phyloP scores from a whole-genome alignment of 1,140 invertebrate genomes.

The Zophobas morio region DNA sequence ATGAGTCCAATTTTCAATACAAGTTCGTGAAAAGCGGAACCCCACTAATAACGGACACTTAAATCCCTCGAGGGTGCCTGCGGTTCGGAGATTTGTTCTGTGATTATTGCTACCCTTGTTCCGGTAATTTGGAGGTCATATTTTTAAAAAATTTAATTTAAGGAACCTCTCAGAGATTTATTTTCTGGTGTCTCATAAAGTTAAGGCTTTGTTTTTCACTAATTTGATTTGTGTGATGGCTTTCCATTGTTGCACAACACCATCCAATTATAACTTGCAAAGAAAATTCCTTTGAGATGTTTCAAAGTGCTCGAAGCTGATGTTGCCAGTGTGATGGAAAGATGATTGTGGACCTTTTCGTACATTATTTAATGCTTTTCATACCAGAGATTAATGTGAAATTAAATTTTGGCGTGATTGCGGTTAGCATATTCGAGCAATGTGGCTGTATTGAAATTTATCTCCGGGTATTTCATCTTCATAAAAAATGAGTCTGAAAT shows the following conservation, averaged over 20 bases:
- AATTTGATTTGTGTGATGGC: constrained; percentile 25
- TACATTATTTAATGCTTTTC: background rate
- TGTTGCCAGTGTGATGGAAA: constrained; percentile 8
- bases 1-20: constrained; percentile 14
- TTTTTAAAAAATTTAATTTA: background rate
- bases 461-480: too few relatives aligned
- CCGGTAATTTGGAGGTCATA: background rate
- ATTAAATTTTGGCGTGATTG: too few relatives aligned
- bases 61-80: background rate
- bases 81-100: constrained; percentile 1
- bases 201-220: constrained; percentile 12
- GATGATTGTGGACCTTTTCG: constrained; percentile 1
- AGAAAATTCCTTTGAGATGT: constrained; percentile 28
- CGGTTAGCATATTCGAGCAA: too few relatives aligned
- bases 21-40: constrained; percentile 4
- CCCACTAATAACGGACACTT: constrained; percentile 18
- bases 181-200: constrained; percentile 15
- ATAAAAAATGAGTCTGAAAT: too few relatives aligned
- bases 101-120: constrained; percentile 9
- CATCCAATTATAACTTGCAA: constrained; percentile 37
- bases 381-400: too few relatives aligned
- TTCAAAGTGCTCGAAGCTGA: constrained; percentile 13
- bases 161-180: background rate
- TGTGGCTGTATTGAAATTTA: too few relatives aligned
- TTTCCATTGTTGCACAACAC: constrained; percentile 30